Conservation (phyloP, 2,888 invertebrate species). For the Itoplectis maculator region DNA sequence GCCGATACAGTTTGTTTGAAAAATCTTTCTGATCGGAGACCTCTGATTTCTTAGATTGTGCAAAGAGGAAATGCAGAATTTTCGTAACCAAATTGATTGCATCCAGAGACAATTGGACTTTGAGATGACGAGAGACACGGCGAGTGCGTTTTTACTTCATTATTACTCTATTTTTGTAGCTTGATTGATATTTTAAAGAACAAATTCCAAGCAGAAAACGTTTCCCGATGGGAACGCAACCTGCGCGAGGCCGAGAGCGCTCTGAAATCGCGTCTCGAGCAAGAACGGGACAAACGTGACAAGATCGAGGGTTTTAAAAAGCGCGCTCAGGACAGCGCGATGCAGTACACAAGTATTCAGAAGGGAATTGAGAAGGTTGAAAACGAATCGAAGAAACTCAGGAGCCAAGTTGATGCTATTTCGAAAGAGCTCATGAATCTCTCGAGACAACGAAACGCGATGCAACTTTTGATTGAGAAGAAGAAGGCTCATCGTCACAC, state of each 20-base stretch:
- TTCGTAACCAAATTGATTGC: slow-evolving; percentile 96
- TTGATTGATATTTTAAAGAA: slow-evolving; percentile 45
- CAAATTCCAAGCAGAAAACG: slow-evolving; percentile 87
- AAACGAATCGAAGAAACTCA: slow-evolving; percentile 89
- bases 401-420: slow-evolving; percentile 90
- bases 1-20: neutral
- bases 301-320: slow-evolving; percentile 93
- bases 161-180: neutral
- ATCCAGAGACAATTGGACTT: slow-evolving; percentile 96
- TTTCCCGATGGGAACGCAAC: slow-evolving; percentile 94
- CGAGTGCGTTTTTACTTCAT: slow-evolving; percentile 87
- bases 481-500: slow-evolving; percentile 94
- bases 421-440: slow-evolving; percentile 92
- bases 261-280: slow-evolving; percentile 88
- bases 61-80: slow-evolving; percentile 96
- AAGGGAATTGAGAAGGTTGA: slow-evolving; percentile 91
- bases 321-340: slow-evolving; percentile 90
- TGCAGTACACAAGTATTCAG: slow-evolving; percentile 89
- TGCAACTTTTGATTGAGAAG: slow-evolving; percentile 94
- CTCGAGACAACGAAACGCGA: slow-evolving; percentile 91
- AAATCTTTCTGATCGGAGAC: neutral
- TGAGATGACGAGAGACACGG: slow-evolving; percentile 94
- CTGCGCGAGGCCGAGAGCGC: slow-evolving; percentile 94
- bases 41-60: slow-evolving; percentile 86
- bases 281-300: slow-evolving; percentile 88